phyloP scores from a whole-genome alignment of 2,888 invertebrate genomes.

The Pammene fasciana region DNA sequence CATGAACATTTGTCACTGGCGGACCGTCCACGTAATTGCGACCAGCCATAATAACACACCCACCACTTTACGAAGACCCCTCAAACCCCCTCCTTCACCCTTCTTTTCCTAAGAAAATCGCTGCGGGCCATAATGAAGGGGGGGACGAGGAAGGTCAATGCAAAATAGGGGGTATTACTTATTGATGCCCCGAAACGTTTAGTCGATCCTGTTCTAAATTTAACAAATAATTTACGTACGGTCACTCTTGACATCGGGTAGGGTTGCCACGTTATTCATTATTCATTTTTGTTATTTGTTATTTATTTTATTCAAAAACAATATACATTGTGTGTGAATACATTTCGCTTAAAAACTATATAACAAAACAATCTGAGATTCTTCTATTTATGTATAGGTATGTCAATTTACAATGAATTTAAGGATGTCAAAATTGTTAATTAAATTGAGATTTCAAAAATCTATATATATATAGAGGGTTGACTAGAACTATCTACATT shows the following conservation, averaged over 20 bases:
- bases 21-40: slow-evolving; percentile 76
- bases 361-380: no score
- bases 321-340: no score
- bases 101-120: slow-evolving; percentile 36
- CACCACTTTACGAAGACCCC: slow-evolving; percentile 60
- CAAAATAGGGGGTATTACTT: slow-evolving; percentile 70
- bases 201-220: slow-evolving; percentile 81
- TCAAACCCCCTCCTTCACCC: slow-evolving; percentile 37
- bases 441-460: no score
- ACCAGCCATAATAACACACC: slow-evolving; percentile 61
- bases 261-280: slow-evolving; percentile 36
- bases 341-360: no score
- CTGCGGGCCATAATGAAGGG: background rate
- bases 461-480: no score
- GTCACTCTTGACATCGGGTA: slow-evolving; percentile 70
- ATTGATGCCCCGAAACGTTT: slow-evolving; percentile 82
- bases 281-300: slow-evolving; percentile 7
- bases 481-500: no score
- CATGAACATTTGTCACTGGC: slow-evolving; percentile 81
- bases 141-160: slow-evolving; percentile 49
- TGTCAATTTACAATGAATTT: no score
- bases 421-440: no score
- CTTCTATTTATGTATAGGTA: no score
- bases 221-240: slow-evolving; percentile 82
- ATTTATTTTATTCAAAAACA: no score